phyloP scores from a whole-genome alignment of 92 coral and sea anemone species.

The Epizoanthus fatuus region DNA sequence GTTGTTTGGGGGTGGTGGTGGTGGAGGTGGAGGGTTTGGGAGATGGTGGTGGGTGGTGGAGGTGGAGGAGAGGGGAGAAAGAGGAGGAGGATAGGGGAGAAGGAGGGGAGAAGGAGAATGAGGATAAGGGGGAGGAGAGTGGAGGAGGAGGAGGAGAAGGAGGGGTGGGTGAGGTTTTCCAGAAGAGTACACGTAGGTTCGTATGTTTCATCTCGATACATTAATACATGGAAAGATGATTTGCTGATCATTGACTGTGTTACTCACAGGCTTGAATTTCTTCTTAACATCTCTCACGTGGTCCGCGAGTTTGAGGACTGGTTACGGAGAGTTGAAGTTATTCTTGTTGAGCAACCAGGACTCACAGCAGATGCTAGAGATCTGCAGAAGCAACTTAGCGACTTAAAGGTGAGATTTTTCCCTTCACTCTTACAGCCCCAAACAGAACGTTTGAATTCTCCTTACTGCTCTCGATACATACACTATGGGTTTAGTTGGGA shows the following conservation, averaged over 20 bases:
- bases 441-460: not conserved
- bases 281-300: slow-evolving; percentile 77
- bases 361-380: slow-evolving; percentile 83
- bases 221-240: too few relatives aligned
- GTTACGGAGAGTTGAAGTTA: slow-evolving; percentile 87
- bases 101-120: too few relatives aligned
- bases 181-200: slow-evolving; percentile 64
- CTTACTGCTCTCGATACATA: too few relatives aligned
- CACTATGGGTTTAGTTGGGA: not conserved
- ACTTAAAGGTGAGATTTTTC: slow-evolving; percentile 60
- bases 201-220: slow-evolving; percentile 44
- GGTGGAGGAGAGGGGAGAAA: too few relatives aligned
- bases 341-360: slow-evolving; percentile 92
- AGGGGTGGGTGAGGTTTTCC: slow-evolving; percentile 61
- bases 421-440: not conserved
- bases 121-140: too few relatives aligned
- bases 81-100: too few relatives aligned
- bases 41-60: too few relatives aligned
- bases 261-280: slow-evolving; percentile 79
- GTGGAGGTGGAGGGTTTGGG: too few relatives aligned
- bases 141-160: slow-evolving; percentile 38
- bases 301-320: slow-evolving; percentile 85
- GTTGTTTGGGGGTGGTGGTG: too few relatives aligned
- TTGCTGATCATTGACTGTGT: not conserved
- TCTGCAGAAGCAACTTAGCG: slow-evolving; percentile 80